Conservation (phyloP, 2,888 invertebrate genomes). For the Anticlea derivata region DNA sequence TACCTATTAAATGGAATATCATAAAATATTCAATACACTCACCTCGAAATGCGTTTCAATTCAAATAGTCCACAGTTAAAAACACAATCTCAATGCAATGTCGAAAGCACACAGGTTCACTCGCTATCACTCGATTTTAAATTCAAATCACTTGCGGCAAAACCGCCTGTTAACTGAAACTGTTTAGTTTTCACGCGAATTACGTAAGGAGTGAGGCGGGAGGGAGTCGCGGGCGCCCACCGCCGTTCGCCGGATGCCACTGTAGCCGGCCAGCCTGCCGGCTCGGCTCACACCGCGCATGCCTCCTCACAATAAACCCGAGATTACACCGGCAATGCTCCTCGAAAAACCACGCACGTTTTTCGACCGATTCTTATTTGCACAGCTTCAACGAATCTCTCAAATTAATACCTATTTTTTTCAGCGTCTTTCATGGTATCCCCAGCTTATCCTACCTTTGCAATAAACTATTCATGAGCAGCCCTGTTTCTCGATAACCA, state of each 20-base stretch:
- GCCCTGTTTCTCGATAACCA: conserved; percentile 61
- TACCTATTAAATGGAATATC: no score
- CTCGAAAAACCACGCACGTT: conserved; percentile 54
- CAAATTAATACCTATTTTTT: conserved; percentile 37
- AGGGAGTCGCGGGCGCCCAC: conserved; percentile 50
- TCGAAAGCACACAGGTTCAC: conserved; percentile 29
- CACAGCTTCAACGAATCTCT: conserved; percentile 33
- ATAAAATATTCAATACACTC: conserved; percentile 7
- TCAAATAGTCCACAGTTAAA: conserved; percentile 24
- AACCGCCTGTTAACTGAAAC: conserved; percentile 10
- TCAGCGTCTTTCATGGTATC: conserved; percentile 28
- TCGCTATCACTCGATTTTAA: conserved; percentile 26
- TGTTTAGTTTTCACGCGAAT: conserved; percentile 53
- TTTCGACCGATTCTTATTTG: conserved; percentile 65
- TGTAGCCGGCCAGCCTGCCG: conserved; percentile 47
- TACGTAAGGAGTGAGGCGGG: conserved; percentile 63
- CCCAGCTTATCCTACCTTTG: conserved; percentile 47
- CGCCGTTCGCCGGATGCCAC: conserved; percentile 64
- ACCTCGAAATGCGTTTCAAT: conserved; percentile 28
- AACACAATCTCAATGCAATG: conserved; percentile 17
- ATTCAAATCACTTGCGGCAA: conserved; percentile 35
- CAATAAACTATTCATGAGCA: conserved; percentile 64
- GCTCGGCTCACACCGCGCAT: conserved; percentile 66
- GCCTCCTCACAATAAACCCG: conserved; percentile 69
- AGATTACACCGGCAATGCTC: conserved; percentile 60